Base-by-base conservation (phyloP, 2,888 invertebrate species). In the Hypolimnas misippus region DNA sequence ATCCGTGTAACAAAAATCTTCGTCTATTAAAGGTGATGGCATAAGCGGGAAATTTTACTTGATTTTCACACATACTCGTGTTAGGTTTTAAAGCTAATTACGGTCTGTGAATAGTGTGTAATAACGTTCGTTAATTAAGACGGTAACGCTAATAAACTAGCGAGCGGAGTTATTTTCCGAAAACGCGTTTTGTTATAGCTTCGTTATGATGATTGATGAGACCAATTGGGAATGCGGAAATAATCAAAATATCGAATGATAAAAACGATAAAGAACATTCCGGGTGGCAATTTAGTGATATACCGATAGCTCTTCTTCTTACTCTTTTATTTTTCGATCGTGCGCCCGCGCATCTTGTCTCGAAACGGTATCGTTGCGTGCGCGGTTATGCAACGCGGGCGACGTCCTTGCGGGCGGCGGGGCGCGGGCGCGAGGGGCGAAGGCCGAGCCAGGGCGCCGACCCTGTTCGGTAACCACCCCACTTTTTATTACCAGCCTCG, bases 321-420 rank as follows among this genome's bases (percentile, higher is more conserved):
- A 7, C 49, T 61, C 40, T 42, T 55, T 51, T 56, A 42, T 50
- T 62, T 57, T 58, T 52, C 51, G 33, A 46, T 59, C 57, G 40
- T 35, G 44, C 63, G 62, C 49, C 51, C 40, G 57, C 74, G 77
- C 76, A 67, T 64, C 67, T 62, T 59, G 65, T 74, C 77, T 79
- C 79, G 76, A 72, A 84, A 87, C 87, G 88, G 88, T 86, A 87
- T 80, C 82, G 69, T 84, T 85, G 87, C 87, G 83, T 86, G 87
- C 82, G 70, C 75, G 82, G 86, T 90, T 90, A 90, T 88, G 90
- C 87, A 90, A 90, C 79, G 69, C 73, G 81, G 80, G 82, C 82
- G 86, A 80, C 89, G 90, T 89, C 90, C 90, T 90, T 91, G 79
- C 76, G 56, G 85, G 79, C 70, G 63, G 70, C 73, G 73, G 72